Percentiles rank a stretch among this genome's conserved stretches.
Conservation (phyloP, 2,113 vertebrate genomes). For the Nestor notabilis region DNA sequence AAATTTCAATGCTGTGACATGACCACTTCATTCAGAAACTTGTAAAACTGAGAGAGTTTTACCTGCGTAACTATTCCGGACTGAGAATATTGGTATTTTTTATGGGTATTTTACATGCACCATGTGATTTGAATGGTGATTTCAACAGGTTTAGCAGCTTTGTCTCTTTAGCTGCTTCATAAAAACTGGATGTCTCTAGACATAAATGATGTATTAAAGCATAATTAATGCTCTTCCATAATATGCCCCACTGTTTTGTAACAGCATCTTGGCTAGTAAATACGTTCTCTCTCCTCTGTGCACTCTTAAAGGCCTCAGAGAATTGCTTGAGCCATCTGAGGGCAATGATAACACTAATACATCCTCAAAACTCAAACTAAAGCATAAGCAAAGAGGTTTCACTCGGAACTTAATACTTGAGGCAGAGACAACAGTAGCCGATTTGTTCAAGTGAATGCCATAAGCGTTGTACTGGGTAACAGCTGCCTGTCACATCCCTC, state of each 20-base stretch:
- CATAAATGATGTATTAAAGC: not conserved
- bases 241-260: not conserved
- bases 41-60: not conserved
- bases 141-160: not conserved
- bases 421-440: not conserved
- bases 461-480: not conserved
- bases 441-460: not conserved
- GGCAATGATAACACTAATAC: not conserved
- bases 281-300: not conserved
- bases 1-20: not conserved
- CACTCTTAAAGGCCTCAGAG: not conserved
- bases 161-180: not conserved
- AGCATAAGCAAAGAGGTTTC: not conserved
- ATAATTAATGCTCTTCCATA: not conserved
- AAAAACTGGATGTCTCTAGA: not conserved
- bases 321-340: not conserved
- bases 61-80: not conserved
- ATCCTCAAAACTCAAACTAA: not conserved
- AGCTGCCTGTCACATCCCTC: not conserved
- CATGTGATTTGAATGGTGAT: accelerated
- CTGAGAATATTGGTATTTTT: not conserved
- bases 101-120: not conserved
- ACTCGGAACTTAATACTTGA: not conserved
- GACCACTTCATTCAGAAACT: not conserved
- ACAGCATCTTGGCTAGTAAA: not conserved